Evolutionary conservation across 2,888 invertebrate genomes (phyloP).

Genomic region (Arge pagana): DNA sequence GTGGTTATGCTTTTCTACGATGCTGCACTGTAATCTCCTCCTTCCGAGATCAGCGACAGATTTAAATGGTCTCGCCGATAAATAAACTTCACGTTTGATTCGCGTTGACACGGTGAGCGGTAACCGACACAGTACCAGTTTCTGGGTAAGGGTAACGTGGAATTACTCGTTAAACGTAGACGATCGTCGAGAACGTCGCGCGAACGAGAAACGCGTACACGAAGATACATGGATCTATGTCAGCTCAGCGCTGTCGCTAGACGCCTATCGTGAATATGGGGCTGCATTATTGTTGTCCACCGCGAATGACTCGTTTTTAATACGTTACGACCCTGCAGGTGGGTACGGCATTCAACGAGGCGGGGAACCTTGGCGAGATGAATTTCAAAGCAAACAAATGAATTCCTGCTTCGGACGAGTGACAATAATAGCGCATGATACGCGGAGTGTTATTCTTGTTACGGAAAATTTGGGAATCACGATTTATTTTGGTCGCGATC

Average conservation of each 20-base stretch:
- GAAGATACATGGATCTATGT: not conserved
- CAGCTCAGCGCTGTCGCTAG: slow-evolving; percentile 6
- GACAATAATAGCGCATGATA: too few species aligned
- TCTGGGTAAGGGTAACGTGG: not conserved
- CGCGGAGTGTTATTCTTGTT: too few species aligned
- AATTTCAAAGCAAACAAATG: slow-evolving; percentile 10
- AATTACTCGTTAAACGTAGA: not conserved
- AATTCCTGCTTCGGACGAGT: too few species aligned
- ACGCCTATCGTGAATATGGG: not conserved
- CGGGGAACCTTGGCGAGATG: slow-evolving; percentile 10
- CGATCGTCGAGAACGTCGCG: too few species aligned
- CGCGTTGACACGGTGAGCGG: not conserved
- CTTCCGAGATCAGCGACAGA: slow-evolving; percentile 38
- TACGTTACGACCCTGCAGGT: slow-evolving; percentile 6
- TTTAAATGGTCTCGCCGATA: slow-evolving; percentile 26
- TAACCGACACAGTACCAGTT: too few species aligned
- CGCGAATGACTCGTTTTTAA: slow-evolving; percentile 17
- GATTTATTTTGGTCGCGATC: too few species aligned
- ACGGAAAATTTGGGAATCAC: too few species aligned
- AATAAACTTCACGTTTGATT: not conserved
- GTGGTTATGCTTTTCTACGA: slow-evolving; percentile 44
- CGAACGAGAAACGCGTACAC: too few species aligned
- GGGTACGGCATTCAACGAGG: slow-evolving; percentile 1
- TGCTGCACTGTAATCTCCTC: slow-evolving; percentile 35
- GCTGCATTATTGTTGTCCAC: slow-evolving; percentile 12